Evolutionary conservation across 1,140 invertebrate species (phyloP).

Genomic region (Venustaconcha ellipsiformis): DNA sequence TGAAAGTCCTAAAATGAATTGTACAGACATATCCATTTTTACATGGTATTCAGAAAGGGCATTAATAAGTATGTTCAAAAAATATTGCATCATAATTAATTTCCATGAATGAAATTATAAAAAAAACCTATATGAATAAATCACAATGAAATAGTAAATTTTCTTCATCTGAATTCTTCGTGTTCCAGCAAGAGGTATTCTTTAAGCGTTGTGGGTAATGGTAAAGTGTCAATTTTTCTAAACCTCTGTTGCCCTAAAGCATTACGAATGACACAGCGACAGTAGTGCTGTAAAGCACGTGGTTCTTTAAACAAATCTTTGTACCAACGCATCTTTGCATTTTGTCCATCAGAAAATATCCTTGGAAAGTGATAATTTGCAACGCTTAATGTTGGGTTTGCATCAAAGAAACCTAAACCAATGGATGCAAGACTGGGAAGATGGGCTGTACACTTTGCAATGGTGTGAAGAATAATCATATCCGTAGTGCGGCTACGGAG

Average conservation of each 20-base stretch:
- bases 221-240: constrained; percentile 45
- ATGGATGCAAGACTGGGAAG: constrained; percentile 51
- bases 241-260: constrained; percentile 47
- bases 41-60: too few species aligned
- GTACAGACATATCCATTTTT: too few species aligned
- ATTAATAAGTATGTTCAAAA: too few species aligned
- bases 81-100: too few species aligned
- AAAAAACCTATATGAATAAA: too few species aligned
- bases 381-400: constrained; percentile 7
- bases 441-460: constrained; percentile 49
- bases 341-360: constrained; percentile 29
- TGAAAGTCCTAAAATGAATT: too few species aligned
- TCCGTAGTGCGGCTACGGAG: constrained; percentile 39
- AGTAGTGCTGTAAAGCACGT: constrained; percentile 61
- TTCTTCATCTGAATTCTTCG: constrained; percentile 33
- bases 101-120: too few species aligned
- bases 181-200: constrained; percentile 56
- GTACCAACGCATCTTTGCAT: constrained; percentile 55
- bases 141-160: too few species aligned
- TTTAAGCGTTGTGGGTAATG: constrained; percentile 55
- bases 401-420: constrained; percentile 21
- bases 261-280: constrained; percentile 55
- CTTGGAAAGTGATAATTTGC: constrained; percentile 20
- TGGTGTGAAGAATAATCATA: constrained; percentile 53
- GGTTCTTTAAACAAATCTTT: constrained; percentile 44